phyloP scores from a whole-genome alignment of 2,888 invertebrate genomes.

The Ophion obscuratus region DNA sequence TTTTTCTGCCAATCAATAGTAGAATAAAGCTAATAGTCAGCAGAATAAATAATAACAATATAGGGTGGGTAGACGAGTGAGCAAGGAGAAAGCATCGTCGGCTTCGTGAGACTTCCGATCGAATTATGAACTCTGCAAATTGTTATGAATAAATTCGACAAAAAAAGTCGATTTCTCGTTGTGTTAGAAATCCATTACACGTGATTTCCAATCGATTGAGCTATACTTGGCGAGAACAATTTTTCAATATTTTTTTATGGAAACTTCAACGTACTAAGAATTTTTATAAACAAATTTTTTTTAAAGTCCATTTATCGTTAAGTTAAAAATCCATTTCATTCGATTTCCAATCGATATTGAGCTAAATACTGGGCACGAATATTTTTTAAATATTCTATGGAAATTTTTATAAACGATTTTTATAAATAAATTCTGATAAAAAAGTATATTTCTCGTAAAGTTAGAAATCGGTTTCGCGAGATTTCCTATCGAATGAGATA shows the following conservation, averaged over 20 bases:
- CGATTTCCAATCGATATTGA: slow-evolving; percentile 25
- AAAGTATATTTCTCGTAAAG: slow-evolving; percentile 9
- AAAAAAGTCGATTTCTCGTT: neutral
- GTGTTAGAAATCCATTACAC: neutral
- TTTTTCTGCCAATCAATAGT: too few species aligned
- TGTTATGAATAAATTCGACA: slow-evolving; percentile 9
- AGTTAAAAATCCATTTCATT: slow-evolving; percentile 7
- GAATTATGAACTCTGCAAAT: neutral
- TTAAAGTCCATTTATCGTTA: neutral
- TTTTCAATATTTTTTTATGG: neutral
- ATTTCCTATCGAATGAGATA: slow-evolving; percentile 14
- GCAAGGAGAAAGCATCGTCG: too few species aligned
- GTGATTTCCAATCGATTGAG: neutral
- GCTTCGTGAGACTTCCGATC: too few species aligned
- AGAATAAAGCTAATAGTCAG: too few species aligned
- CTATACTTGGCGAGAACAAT: neutral
- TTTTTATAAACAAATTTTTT: neutral
- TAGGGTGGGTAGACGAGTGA: too few species aligned
- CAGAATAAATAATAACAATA: too few species aligned
- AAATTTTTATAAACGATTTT: slow-evolving; percentile 13
- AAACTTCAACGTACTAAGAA: neutral
- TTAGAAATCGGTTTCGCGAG: slow-evolving; percentile 28
- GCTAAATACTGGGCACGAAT: neutral
- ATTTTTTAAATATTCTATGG: neutral
- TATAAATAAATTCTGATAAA: slow-evolving; percentile 3